Conservation (phyloP, 2,797 vertebrate species). For the Phalanger gymnotis region DNA sequence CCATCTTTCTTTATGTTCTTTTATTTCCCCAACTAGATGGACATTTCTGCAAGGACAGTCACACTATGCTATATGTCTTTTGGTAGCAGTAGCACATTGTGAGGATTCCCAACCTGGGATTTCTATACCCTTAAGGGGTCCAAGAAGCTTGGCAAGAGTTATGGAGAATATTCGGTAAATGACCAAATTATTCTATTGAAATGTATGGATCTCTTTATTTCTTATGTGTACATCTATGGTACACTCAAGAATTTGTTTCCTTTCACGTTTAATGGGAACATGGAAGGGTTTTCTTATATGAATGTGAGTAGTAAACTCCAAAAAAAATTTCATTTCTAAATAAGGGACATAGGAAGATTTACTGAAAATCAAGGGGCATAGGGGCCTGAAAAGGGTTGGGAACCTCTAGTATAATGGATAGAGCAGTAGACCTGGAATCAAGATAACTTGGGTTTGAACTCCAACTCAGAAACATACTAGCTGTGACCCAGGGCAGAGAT, state of each 20-base stretch:
- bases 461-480: not conserved
- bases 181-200: not conserved
- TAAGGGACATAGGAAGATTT: not conserved
- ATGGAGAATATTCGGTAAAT: not conserved
- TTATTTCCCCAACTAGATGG: not conserved
- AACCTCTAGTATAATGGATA: not conserved
- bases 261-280: not conserved
- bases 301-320: not conserved
- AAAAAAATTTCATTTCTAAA: not conserved
- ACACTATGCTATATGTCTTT: not conserved
- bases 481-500: not conserved
- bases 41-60: not conserved
- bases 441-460: not conserved
- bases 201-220: not conserved
- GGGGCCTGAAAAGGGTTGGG: not conserved
- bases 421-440: not conserved
- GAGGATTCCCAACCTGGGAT: not conserved
- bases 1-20: not conserved
- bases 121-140: not conserved
- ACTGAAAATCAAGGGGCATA: not conserved
- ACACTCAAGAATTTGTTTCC: not conserved
- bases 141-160: not conserved
- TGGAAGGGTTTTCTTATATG: not conserved
- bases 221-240: not conserved
- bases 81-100: not conserved